Conservation (phyloP, 1,140 invertebrate species). For the Cotesia chilonis region DNA sequence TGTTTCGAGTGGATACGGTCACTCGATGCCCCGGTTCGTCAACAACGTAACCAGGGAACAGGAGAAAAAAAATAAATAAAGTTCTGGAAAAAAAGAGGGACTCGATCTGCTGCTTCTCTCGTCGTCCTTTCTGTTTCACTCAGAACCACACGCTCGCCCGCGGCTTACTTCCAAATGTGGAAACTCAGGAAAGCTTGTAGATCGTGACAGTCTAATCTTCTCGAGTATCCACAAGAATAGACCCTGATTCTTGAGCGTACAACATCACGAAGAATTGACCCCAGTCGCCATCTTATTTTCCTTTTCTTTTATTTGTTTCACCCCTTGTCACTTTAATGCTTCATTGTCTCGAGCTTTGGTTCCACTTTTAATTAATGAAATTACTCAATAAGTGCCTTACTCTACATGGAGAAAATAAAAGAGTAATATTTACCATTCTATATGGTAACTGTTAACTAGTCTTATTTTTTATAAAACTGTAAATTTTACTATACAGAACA, state of each 20-base stretch:
- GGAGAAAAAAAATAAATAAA: conserved; percentile 12
- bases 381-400: no score
- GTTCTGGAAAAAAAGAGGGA: neutral
- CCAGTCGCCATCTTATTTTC: neutral
- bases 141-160: conserved; percentile 36
- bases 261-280: conserved; percentile 17
- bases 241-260: conserved; percentile 28
- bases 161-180: conserved; percentile 53
- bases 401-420: no score
- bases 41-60: neutral
- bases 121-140: conserved; percentile 28
- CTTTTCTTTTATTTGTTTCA: neutral
- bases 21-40: conserved; percentile 52
- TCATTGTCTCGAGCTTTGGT: no score
- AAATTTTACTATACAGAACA: no score
- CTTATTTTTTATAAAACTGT: no score
- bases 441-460: no score
- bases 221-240: conserved; percentile 59
- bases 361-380: no score
- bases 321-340: conserved; percentile 9
- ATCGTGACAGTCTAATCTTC: conserved; percentile 62
- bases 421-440: no score
- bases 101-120: conserved; percentile 6
- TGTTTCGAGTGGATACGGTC: conserved; percentile 64
- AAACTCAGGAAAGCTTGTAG: conserved; percentile 53